Base-by-base conservation (phyloP, 2,113 vertebrate species). In the Syngnathoides biaculeatus region DNA sequence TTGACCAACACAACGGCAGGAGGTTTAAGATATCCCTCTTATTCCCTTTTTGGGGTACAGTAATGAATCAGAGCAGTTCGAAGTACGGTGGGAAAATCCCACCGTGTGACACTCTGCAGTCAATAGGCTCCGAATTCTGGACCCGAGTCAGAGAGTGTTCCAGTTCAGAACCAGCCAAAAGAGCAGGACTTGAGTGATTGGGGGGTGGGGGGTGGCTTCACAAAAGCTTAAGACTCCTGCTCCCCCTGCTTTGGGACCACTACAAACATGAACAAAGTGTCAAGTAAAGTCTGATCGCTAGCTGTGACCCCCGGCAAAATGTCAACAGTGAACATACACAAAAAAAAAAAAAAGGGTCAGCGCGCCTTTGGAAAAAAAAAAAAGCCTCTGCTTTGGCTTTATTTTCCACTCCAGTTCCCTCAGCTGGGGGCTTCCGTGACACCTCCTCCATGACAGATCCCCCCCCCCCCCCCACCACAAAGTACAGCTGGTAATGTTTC, bases 351-450 rank as follows among this genome's bases (percentile, higher is more conserved):
- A 43, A 48, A 47, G 50, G 64, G 52, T 60, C 71, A 53, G 17
- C 63, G 35, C 71, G 75, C 55, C 72, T 73, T 27, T 73, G 62
- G 56, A 64, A 50, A 52, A 52, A 52, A 52, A 57, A 30, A 30
- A 19, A 13, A 45, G 72, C 45, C 55, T 79, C 78, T 75, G 72
- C 61, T 81, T 60, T 59, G 55, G 59, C 80, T 88, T 88, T 52
- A 9, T 12, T n/a, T 52, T 86, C 75, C 78, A 85, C 79, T 70
- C 73, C 69, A 81, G n/a, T 82, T 85, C 81, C 69, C 69, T 77
- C 78, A 80, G 66, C 69, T 76, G 74, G 65, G 8, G 40, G 63
- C 42, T 35, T 72, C 64, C 4, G 62, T 78, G 69, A 78, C 77
- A 71, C 63, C 47, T 67, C 72, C 52, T 68, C 65, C 50, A 55